Evolutionary conservation across 37 sponge, comb jelly and placozoan species (phyloP).

Genomic region (Beroe forskalii): DNA sequence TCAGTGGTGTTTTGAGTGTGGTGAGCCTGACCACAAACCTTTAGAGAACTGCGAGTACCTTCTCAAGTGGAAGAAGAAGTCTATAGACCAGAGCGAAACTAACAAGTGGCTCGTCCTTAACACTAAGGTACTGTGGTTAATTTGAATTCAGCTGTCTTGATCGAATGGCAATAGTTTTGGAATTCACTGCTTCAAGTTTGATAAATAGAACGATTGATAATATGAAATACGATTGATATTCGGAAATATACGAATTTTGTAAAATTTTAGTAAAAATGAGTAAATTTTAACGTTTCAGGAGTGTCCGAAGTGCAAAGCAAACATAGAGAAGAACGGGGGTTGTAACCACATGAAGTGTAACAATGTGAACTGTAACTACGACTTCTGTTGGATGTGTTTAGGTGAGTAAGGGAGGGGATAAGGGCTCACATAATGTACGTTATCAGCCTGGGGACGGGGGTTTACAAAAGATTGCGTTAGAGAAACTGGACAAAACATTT

Average conservation of each 20-base stretch:
- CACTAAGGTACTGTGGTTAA: constrained; percentile 2
- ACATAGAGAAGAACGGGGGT: constrained; percentile 28
- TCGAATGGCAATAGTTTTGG: too few relatives aligned
- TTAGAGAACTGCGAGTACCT: not conserved
- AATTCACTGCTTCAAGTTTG: too few relatives aligned
- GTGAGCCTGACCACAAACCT: constrained; percentile 2
- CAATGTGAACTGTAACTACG: not conserved
- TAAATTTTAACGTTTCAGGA: too few relatives aligned
- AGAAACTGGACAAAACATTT: too few relatives aligned
- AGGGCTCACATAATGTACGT: too few relatives aligned
- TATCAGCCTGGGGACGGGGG: not conserved
- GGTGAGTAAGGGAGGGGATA: not conserved
- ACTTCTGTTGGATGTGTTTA: constrained; percentile 51
- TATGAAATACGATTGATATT: too few relatives aligned
- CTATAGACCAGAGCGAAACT: constrained; percentile 46
- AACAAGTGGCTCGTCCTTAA: constrained; percentile 39
- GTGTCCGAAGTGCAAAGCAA: constrained; percentile 29
- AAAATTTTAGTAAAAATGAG: too few relatives aligned
- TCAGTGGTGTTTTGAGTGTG: constrained; percentile 65
- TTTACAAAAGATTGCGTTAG: not conserved
- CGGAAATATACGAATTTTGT: too few relatives aligned
- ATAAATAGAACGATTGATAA: too few relatives aligned
- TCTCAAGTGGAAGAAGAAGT: constrained; percentile 9
- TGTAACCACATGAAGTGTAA: constrained; percentile 60
- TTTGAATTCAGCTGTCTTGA: too few relatives aligned